Base-by-base conservation (phyloP, 2,797 vertebrate species). In the Onychomys torridus region DNA sequence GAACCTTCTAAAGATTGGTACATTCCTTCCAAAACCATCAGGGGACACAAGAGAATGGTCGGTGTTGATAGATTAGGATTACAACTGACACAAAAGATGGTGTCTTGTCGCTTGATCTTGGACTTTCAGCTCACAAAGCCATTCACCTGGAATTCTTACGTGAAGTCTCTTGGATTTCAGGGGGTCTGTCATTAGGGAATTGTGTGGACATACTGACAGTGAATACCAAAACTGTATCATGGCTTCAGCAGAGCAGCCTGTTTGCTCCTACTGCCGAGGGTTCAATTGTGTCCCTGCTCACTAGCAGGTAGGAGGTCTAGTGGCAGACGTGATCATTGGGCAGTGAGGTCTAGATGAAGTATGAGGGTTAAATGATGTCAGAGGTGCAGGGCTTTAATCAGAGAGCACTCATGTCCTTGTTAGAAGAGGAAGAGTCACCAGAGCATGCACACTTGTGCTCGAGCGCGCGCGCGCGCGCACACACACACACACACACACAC, bases 1-100 rank as follows among this genome's bases (percentile, higher is more conserved):
- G 94, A 89, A 81, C 75, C 63, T 97, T 89, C 83, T 75, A 93
- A 90, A 77, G 34, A 82, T 90, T 95, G 69, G 75, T 95, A n/a
- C 43, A 17, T 95, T 93, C 75, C 67, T 93, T 90, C 92, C 57
- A 73, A 90, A 95, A 94, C 85, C 85, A 92, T 65, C 37, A 40
- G 86, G 92, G 86, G 82, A 93, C 52, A 52, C 82, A 73, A 10
- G 52, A 55, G 67, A 94, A 69, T 71, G 76, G 85, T 57, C 89
- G 14, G 4, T n/a, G 40, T 52, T 89, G 78, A 86, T 75, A 61
- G 87, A 29, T 77, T 46, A 91, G 29, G 25, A 43, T 89, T 94
- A 86, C 89, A 78, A 85, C 67, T 89, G 32, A 67, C 78, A 89
- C 90, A 27, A 40, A 91, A 63, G 32, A 49, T 83, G 21, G 23